Percentiles rank a stretch among this genome's conserved stretches.
Conservation (phyloP, 1,140 invertebrate genomes). For the Temnothorax curvispinosus region DNA sequence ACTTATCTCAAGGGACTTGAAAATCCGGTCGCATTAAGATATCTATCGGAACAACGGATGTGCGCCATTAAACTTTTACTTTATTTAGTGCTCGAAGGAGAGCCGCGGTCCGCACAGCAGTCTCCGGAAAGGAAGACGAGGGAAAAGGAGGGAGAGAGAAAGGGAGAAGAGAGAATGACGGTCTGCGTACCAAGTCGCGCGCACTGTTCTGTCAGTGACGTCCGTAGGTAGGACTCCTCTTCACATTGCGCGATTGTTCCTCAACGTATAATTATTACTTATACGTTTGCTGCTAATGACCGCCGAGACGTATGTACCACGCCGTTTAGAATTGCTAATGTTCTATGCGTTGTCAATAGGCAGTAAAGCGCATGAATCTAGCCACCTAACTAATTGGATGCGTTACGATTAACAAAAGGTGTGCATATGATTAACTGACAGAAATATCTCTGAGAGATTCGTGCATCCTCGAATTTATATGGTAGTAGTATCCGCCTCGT, state of each 20-base stretch:
- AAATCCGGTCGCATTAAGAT: conserved; percentile 86
- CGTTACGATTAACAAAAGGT: conserved; percentile 67
- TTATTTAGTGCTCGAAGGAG: conserved; percentile 80
- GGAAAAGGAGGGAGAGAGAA: not conserved
- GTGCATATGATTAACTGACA: conserved; percentile 40
- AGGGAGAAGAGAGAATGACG: conserved; percentile 22
- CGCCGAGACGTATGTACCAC: conserved; percentile 60
- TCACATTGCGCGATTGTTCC: conserved; percentile 69
- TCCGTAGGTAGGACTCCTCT: conserved; percentile 5
- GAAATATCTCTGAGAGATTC: not conserved
- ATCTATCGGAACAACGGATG: conserved; percentile 86
- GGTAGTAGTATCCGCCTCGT: not conserved
- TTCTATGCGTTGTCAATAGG: conserved; percentile 68
- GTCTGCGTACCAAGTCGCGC: conserved; percentile 32
- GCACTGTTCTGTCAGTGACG: conserved; percentile 27
- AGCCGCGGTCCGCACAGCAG: conserved; percentile 39
- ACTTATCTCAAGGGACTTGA: conserved; percentile 81
- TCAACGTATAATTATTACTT: conserved; percentile 79
- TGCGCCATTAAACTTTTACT: conserved; percentile 85
- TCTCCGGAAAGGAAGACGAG: conserved; percentile 18
- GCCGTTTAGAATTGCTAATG: conserved; percentile 80
- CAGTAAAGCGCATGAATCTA: conserved; percentile 72
- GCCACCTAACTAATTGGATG: conserved; percentile 72
- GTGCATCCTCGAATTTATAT: not conserved
- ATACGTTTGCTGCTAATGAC: conserved; percentile 74